These are phyloP conservation scores for Erebia epiphron DNA, from an alignment of 2,888 invertebrate genomes.

Conservation along the genomic window DNA sequence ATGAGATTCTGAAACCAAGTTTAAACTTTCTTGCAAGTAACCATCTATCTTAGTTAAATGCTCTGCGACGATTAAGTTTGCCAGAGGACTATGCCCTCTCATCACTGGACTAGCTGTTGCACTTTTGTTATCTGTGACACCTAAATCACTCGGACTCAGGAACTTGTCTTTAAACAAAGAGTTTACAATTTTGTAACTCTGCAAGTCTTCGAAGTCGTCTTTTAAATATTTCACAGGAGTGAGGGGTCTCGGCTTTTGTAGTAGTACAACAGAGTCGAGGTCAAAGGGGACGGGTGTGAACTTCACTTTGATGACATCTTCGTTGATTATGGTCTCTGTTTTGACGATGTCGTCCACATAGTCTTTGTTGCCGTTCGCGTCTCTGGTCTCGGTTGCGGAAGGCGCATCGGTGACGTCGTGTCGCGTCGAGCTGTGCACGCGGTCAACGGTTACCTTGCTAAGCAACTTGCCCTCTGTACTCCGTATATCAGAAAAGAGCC, in stretches of 20 bases:
- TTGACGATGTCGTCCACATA: constrained; percentile 70
- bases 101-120: constrained; percentile 34
- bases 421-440: constrained; percentile 69
- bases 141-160: constrained; percentile 4
- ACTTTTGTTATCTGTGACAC: constrained; percentile 21
- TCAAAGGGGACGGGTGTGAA: constrained; percentile 72
- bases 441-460: constrained; percentile 78
- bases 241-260: constrained; percentile 42
- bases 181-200: constrained; percentile 77
- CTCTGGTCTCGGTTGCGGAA: constrained; percentile 46
- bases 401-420: constrained; percentile 74
- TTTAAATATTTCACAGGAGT: constrained; percentile 61
- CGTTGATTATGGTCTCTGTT: constrained; percentile 75
- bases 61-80: constrained; percentile 66
- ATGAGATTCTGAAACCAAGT: constrained; percentile 58
- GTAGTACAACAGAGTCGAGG: constrained; percentile 54
- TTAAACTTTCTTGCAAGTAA: constrained; percentile 73
- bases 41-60: constrained; percentile 71
- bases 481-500: constrained; percentile 79
- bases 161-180: constrained; percentile 64
- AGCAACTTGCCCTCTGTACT: constrained; percentile 76
- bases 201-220: constrained; percentile 52
- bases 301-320: constrained; percentile 73
- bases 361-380: constrained; percentile 57
- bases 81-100: constrained; percentile 41